Evolutionary conservation across 2,888 invertebrate species (phyloP).

Genomic region (Orthonychiurus folsomi): DNA sequence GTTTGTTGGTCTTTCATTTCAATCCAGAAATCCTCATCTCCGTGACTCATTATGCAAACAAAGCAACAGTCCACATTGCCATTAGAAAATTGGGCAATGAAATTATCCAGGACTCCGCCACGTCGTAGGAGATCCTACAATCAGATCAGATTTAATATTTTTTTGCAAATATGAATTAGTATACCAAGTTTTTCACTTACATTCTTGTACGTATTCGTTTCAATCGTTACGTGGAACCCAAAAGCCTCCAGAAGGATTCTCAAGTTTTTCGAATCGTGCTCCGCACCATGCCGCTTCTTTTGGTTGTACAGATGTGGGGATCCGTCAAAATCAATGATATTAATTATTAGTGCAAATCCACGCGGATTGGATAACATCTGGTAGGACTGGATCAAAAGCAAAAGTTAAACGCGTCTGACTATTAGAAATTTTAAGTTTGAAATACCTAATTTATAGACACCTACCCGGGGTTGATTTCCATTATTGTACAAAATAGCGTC

Average conservation of each 20-base stretch:
- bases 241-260: slow-evolving; percentile 20
- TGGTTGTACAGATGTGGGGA: slow-evolving; percentile 12
- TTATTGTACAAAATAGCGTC: slow-evolving; percentile 20
- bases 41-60: slow-evolving; percentile 37
- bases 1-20: slow-evolving; percentile 20
- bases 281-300: slow-evolving; percentile 26
- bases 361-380: slow-evolving; percentile 27
- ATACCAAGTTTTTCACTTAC: slow-evolving; percentile 9
- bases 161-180: no score
- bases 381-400: slow-evolving; percentile 19
- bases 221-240: slow-evolving; percentile 23
- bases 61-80: slow-evolving; percentile 27
- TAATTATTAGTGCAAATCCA: slow-evolving; percentile 34
- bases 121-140: neutral
- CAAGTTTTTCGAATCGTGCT: slow-evolving; percentile 25
- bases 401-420: no score
- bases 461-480: slow-evolving; percentile 9
- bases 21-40: slow-evolving; percentile 18
- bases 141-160: neutral
- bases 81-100: slow-evolving; percentile 22
- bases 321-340: slow-evolving; percentile 30
- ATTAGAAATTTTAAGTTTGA: neutral
- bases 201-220: neutral
- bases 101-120: slow-evolving; percentile 26
- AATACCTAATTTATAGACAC: no score